These are phyloP conservation scores for Clunio marinus DNA, from an alignment of 2,888 invertebrate species.

Conservation along the genomic window DNA sequence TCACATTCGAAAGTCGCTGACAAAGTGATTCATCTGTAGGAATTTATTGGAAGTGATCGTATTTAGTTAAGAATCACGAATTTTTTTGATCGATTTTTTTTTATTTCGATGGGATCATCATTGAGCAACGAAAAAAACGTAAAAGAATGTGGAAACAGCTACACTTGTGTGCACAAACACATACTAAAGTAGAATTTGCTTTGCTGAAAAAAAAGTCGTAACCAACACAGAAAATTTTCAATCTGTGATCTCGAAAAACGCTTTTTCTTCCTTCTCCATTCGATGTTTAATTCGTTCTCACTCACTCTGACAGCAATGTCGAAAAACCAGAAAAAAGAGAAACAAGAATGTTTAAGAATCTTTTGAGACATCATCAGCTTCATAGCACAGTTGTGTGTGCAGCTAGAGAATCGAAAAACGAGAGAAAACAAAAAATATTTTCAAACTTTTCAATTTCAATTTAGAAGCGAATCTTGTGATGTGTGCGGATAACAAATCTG, in stretches of 20 bases:
- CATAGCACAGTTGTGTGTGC: background rate
- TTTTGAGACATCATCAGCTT: background rate
- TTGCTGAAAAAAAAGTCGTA: background rate
- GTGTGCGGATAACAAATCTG: no score
- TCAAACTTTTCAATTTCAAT: conserved; percentile 7
- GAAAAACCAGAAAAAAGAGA: conserved; percentile 4
- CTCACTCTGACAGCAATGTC: background rate
- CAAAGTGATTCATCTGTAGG: background rate
- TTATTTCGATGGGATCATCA: conserved; percentile 6
- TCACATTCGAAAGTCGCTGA: background rate
- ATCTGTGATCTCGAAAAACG: conserved; percentile 10
- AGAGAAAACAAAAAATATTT: no score
- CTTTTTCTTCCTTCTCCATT: conserved; percentile 15
- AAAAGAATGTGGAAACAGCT: conserved; percentile 16
- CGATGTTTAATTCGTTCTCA: background rate
- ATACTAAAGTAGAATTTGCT: background rate
- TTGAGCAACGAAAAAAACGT: background rate
- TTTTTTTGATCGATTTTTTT: background rate
- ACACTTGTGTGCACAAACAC: background rate
- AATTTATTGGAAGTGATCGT: background rate
- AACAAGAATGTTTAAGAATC: conserved; percentile 10
- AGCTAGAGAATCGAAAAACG: conserved; percentile 2
- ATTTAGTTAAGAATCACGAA: no score
- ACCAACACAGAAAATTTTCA: conserved; percentile 7
- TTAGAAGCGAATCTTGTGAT: conserved; percentile 4